Evolutionary conservation across 2,797 vertebrate species (phyloP), one percentile per base, ranked within the genome.

Genomic region (Hybognathus amarus): DNA sequence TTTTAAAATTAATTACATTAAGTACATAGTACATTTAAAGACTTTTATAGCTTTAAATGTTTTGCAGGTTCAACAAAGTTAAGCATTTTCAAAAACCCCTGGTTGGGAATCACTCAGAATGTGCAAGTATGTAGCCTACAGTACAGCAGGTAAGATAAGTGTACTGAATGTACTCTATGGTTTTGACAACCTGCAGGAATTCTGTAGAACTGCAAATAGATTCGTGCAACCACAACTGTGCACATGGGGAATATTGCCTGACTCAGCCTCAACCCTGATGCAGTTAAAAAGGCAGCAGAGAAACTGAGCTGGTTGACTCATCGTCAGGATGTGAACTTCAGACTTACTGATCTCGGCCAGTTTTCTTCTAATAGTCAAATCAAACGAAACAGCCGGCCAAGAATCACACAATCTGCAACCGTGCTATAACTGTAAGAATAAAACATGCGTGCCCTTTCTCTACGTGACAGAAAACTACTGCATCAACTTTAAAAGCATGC

Each of bases 261-360:
- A 88, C 79, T 88, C 87, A 88, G 56, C 71, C 36, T 70, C 24
- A 45, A 71, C 52, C 82, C 18, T 82, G 75, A 42, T 83, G 85
- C n/a, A 87, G 61, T 84, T 30, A 85, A 67, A 87, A 79, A 45
- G 64, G 68, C 38, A 82, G 24, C 38, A 77, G 52, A 64, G 38
- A 61, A 42, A 17, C n/a, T 22, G 54, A 52, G 6, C 61, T 42
- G 76, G 73, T 85, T 88, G 73, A 83, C 81, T 83, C 81, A 77
- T 36, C 18, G 36, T 67, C 71, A 83, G 81, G 81, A 83, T 81
- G 68, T 81, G 79, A 73, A 24, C 52, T 71, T 47, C 50, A 70
- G 67, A 45, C 67, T 61, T 4, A 83, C 85, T 91, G 87, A 69
- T 75, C 75, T 90, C 90, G 27, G 83, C 83, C 77, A 88, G 75